A percentile compares a stretch with the other conserved stretches of the same genome.
These are phyloP conservation scores for Benthosema pterotum DNA, from an alignment of 2,797 vertebrate genomes.

Conservation along the genomic window DNA sequence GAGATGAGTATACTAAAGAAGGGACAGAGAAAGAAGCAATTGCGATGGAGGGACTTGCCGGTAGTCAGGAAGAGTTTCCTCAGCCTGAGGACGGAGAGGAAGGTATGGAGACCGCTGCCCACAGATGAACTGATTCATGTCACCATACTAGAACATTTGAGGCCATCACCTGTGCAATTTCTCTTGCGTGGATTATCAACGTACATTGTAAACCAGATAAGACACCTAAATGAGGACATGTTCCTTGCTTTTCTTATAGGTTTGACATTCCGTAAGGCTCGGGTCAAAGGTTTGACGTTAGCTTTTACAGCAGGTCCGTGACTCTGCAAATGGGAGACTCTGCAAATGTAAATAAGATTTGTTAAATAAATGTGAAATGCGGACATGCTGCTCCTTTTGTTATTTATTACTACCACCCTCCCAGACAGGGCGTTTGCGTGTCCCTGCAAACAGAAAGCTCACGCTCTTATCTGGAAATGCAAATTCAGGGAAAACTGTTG, in stretches of 20 bases:
- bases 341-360: constrained; percentile 41
- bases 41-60: neutral
- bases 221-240: constrained; percentile 17
- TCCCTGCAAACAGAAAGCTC: neutral
- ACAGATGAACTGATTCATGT: neutral
- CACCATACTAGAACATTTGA: neutral
- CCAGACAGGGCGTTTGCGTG: neutral
- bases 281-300: constrained; percentile 20
- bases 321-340: neutral
- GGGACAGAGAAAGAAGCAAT: neutral
- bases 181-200: constrained; percentile 2
- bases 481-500: constrained; percentile 29
- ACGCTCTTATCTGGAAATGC: neutral
- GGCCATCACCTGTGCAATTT: constrained; percentile 25
- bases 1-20: neutral
- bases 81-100: neutral
- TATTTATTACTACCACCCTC: neutral
- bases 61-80: constrained; percentile 3
- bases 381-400: neutral
- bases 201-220: constrained; percentile 51
- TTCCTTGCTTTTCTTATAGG: constrained; percentile 7
- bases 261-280: constrained; percentile 1
- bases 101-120: neutral
- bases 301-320: constrained; percentile 1
- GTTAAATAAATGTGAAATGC: constrained; percentile 61